Percentiles rank a stretch among this genome's conserved stretches.
phyloP scores from a whole-genome alignment of 2,888 invertebrate species.

The Ennomos erosarius region DNA sequence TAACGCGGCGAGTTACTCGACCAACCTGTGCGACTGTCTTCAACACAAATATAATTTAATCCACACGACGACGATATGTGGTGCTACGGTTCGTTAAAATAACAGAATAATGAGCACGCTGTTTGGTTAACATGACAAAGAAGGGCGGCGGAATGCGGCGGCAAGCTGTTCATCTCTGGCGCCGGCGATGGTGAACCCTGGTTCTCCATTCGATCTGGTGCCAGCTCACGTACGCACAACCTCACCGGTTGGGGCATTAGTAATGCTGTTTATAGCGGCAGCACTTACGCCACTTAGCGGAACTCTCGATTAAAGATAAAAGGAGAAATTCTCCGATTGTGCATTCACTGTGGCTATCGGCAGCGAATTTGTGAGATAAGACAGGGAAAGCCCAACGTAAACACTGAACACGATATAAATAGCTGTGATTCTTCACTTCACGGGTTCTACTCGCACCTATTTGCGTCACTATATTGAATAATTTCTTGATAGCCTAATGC shows the following conservation, averaged over 20 bases:
- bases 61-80: conserved; percentile 39
- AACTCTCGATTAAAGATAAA: conserved; percentile 34
- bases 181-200: conserved; percentile 58
- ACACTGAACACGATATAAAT: conserved; percentile 15
- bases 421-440: conserved; percentile 8
- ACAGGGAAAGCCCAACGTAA: conserved; percentile 21
- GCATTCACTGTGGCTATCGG: conserved; percentile 31
- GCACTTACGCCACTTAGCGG: conserved; percentile 38
- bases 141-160: conserved; percentile 69
- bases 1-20: conserved; percentile 47
- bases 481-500: no score
- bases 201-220: conserved; percentile 74
- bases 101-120: conserved; percentile 77
- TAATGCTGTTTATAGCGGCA: conserved; percentile 46
- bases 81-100: conserved; percentile 78
- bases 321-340: conserved; percentile 33
- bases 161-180: conserved; percentile 60
- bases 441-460: not conserved
- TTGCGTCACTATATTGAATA: no score
- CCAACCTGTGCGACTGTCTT: conserved; percentile 44
- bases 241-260: conserved; percentile 47
- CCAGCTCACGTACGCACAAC: conserved; percentile 63
- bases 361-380: conserved; percentile 33
- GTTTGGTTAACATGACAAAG: conserved; percentile 82
- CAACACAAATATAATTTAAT: conserved; percentile 40